phyloP scores from a whole-genome alignment of 2,888 invertebrate genomes.

The Tetanocera ferruginea region DNA sequence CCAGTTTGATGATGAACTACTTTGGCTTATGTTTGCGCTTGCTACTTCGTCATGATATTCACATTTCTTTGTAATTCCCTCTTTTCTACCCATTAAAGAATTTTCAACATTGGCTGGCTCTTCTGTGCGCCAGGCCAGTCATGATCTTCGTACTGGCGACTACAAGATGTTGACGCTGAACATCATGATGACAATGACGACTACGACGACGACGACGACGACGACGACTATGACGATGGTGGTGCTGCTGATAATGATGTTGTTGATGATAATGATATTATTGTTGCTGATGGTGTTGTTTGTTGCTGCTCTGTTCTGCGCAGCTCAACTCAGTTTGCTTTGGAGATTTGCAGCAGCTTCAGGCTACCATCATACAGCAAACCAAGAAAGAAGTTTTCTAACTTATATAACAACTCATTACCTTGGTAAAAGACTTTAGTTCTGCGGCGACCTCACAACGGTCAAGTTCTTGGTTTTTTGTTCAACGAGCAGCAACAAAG shows the following conservation, averaged over 20 bases:
- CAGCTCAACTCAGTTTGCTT: constrained; percentile 21
- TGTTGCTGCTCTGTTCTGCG: not conserved
- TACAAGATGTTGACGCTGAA: not conserved
- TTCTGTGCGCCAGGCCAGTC: not conserved
- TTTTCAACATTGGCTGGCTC: not conserved
- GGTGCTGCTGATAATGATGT: constrained; percentile 40
- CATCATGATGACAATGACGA: not conserved
- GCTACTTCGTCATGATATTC: constrained; percentile 4
- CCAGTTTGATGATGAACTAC: constrained; percentile 38
- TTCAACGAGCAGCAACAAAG: constrained; percentile 36
- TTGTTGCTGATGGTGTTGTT: constrained; percentile 23
- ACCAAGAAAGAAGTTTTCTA: constrained; percentile 64
- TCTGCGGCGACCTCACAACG: constrained; percentile 69
- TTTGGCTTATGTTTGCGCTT: constrained; percentile 42
- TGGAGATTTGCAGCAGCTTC: constrained; percentile 33
- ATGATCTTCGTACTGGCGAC: constrained; percentile 7
- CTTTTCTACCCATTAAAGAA: not conserved
- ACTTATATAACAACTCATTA: constrained; percentile 70
- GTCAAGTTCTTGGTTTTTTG: constrained; percentile 65
- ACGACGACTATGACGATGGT: constrained; percentile 36
- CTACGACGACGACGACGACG: not conserved
- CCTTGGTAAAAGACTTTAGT: constrained; percentile 69
- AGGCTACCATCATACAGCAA: constrained; percentile 5
- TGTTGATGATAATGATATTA: constrained; percentile 13
- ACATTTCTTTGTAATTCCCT: constrained; percentile 15